A percentile compares a stretch with the other conserved stretches of the same genome.
phyloP scores from a whole-genome alignment of 1,140 invertebrate species.

The Drosophila bifasciata region DNA sequence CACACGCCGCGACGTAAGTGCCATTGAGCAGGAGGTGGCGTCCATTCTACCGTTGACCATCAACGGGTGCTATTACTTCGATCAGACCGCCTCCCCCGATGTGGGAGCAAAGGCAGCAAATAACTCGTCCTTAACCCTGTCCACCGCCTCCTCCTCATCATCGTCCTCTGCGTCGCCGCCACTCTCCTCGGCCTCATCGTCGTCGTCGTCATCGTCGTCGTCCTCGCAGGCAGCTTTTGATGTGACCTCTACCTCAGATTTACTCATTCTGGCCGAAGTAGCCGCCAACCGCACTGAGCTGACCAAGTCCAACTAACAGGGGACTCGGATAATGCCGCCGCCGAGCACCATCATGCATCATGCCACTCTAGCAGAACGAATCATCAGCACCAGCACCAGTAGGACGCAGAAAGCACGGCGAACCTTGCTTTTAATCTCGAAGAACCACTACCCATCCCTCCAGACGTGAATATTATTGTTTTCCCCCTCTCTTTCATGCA shows the following conservation, averaged over 20 bases:
- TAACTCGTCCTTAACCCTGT: slow-evolving; percentile 2
- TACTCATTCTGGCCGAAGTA: slow-evolving; percentile 83
- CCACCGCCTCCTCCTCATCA: neutral
- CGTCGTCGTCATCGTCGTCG: slow-evolving; percentile 31
- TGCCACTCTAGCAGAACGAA: slow-evolving; percentile 4
- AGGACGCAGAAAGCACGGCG: no score
- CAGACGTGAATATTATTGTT: no score
- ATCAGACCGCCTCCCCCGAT: slow-evolving; percentile 36
- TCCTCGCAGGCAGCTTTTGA: slow-evolving; percentile 42
- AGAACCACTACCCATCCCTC: no score
- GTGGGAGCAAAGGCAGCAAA: slow-evolving; percentile 19
- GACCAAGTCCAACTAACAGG: slow-evolving; percentile 63
- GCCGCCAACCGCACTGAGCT: slow-evolving; percentile 83
- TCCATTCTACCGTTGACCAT: slow-evolving; percentile 76
- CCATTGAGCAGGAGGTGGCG: slow-evolving; percentile 78
- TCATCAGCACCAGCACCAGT: slow-evolving; percentile 12
- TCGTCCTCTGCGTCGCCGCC: slow-evolving; percentile 30
- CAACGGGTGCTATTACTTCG: slow-evolving; percentile 74
- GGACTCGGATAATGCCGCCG: slow-evolving; percentile 9
- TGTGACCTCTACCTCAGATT: slow-evolving; percentile 81
- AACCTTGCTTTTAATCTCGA: no score
- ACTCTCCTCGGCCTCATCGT: slow-evolving; percentile 43
- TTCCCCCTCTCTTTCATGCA: no score
- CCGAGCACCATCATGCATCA: slow-evolving; percentile 22
- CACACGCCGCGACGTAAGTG: slow-evolving; percentile 86